Conservation (phyloP, 2,888 invertebrate genomes). For the Oscheius sp. region DNA sequence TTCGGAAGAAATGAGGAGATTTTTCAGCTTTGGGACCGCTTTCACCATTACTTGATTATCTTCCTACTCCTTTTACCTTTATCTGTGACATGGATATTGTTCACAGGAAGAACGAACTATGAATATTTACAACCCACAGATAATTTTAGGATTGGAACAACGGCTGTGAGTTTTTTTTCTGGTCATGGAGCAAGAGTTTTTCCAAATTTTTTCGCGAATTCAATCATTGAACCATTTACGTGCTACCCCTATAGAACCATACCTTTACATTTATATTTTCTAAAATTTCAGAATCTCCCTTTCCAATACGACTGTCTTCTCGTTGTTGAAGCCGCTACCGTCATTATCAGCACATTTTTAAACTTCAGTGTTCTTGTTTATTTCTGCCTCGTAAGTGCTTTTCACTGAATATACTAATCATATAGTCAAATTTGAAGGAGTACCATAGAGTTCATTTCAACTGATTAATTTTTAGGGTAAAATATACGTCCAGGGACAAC, state of each 20-base stretch:
- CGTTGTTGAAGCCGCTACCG: neutral
- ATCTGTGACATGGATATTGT: neutral
- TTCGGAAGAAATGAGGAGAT: neutral
- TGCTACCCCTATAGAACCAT: too few species aligned
- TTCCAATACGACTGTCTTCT: neutral
- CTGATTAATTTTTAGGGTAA: neutral
- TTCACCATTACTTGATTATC: neutral
- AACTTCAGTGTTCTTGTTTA: neutral
- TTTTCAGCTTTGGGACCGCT: neutral
- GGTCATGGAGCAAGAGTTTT: neutral
- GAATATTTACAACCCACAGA: neutral
- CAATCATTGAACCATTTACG: too few species aligned
- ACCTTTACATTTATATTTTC: neutral
- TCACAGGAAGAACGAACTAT: neutral
- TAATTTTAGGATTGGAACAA: neutral
- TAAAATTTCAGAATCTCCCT: neutral
- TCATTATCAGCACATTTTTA: neutral
- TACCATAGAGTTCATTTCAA: too few species aligned
- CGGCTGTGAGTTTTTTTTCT: neutral
- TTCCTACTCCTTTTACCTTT: neutral
- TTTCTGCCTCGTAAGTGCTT: neutral
- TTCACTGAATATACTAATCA: neutral
- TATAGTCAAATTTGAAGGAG: too few species aligned
- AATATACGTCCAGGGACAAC: conserved; percentile 4
- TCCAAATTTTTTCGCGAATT: neutral